These are phyloP conservation scores for Tamandua tetradactyla DNA, from an alignment of 2,797 vertebrate species.

Conservation along the genomic window DNA sequence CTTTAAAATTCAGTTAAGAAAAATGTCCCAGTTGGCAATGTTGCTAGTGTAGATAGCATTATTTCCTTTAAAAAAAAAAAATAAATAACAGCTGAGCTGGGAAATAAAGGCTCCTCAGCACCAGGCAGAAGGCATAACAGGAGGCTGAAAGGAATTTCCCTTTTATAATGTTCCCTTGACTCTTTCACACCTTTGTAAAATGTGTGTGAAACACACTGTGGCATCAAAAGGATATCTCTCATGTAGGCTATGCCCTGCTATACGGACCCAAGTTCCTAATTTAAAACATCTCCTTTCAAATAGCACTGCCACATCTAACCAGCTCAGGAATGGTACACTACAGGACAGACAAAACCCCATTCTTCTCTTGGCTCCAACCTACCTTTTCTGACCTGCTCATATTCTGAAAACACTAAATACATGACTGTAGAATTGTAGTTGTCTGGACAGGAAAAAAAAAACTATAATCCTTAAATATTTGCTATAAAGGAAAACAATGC, in stretches of 20 bases:
- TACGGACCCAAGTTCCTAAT: background rate
- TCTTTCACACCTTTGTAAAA: background rate
- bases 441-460: background rate
- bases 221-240: background rate
- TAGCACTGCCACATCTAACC: background rate
- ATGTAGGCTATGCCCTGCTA: background rate
- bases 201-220: background rate
- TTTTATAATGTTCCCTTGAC: background rate
- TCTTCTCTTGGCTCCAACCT: background rate
- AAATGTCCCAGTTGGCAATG: background rate
- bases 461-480: background rate
- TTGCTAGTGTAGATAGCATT: background rate
- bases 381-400: background rate
- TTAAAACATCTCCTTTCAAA: background rate
- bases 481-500: background rate
- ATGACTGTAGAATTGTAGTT: background rate
- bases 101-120: background rate
- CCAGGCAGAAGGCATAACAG: background rate
- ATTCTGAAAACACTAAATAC: background rate
- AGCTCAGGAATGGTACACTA: rapidly evolving
- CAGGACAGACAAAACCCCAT: background rate
- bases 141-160: background rate
- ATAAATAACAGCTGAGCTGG: background rate
- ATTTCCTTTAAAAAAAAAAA: background rate
- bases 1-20: background rate